phyloP scores from a whole-genome alignment of 2,888 invertebrate species.

The Agrilus biguttatus region DNA sequence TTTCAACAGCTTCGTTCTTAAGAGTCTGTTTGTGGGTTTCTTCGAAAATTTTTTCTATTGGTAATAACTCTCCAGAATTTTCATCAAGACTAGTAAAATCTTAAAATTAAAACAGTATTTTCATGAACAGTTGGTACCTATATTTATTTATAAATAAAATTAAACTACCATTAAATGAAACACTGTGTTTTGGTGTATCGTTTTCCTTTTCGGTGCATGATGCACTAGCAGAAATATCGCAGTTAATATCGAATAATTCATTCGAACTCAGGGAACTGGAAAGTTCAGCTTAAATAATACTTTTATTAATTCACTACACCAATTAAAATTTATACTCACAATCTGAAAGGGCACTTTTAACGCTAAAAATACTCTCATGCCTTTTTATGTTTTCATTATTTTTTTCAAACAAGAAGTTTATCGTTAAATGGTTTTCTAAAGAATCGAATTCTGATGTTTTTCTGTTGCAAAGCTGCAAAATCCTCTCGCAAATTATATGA shows the following conservation, averaged over 20 bases:
- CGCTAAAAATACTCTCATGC: slow-evolving; percentile 23
- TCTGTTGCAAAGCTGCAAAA: slow-evolving; percentile 55
- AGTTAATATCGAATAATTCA: too few species aligned
- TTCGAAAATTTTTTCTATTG: slow-evolving; percentile 8
- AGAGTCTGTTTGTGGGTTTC: neutral
- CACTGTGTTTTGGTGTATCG: too few species aligned
- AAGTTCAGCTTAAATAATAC: too few species aligned
- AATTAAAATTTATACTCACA: slow-evolving; percentile 14
- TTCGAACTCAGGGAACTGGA: too few species aligned
- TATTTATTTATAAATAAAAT: too few species aligned
- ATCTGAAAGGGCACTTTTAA: slow-evolving; percentile 21
- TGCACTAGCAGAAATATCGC: too few species aligned
- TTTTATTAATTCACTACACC: neutral
- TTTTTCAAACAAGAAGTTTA: slow-evolving; percentile 36
- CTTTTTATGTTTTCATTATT: slow-evolving; percentile 18
- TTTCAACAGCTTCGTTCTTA: neutral
- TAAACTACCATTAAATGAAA: too few species aligned
- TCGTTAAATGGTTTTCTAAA: slow-evolving; percentile 41
- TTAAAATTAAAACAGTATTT: too few species aligned
- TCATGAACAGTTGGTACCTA: too few species aligned
- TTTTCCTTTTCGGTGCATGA: too few species aligned
- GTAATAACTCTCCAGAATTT: neutral
- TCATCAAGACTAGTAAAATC: slow-evolving; percentile 17
- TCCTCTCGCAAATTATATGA: slow-evolving; percentile 63
- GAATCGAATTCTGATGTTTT: slow-evolving; percentile 41